Conservation (phyloP, 1,140 invertebrate species). For the Drosophila micromelanica region DNA sequence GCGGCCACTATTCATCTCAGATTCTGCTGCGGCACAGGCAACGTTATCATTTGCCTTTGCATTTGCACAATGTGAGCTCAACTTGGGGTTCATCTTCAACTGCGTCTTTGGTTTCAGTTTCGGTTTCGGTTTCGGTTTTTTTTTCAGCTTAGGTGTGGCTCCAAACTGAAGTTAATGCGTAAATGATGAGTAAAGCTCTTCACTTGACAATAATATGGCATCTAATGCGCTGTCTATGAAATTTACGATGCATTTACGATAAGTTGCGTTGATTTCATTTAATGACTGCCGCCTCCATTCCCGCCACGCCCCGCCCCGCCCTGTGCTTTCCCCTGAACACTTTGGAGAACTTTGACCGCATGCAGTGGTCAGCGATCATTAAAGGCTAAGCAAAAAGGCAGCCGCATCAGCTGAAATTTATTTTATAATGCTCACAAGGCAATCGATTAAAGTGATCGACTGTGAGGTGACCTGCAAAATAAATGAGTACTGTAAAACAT, state of each 20-base stretch:
- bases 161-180: not conserved
- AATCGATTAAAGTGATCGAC: not conserved
- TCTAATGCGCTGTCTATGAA: constrained; percentile 38
- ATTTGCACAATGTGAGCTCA: not conserved
- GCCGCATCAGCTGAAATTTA: constrained; percentile 3
- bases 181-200: constrained; percentile 25
- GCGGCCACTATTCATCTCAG: not conserved
- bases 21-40: constrained; percentile 9
- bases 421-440: constrained; percentile 17
- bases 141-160: constrained; percentile 20
- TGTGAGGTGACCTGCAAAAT: not conserved
- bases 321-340: too few species aligned
- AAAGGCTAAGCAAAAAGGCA: constrained; percentile 25
- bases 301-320: not conserved
- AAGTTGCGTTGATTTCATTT: constrained; percentile 40
- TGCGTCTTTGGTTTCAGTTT: constrained; percentile 5
- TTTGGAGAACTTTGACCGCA: constrained; percentile 22
- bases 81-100: not conserved
- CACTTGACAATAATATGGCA: constrained; percentile 5
- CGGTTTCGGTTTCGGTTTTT: too few species aligned
- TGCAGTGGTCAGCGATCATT: constrained; percentile 13
- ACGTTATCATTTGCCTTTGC: constrained; percentile 22
- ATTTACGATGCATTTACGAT: constrained; percentile 53
- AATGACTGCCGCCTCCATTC: not conserved
- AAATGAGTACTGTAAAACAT: not conserved